A percentile compares a stretch with the other conserved stretches of the same genome.
Evolutionary conservation across 2,888 invertebrate species (phyloP).

Genomic region (Gandaritis pyraliata): DNA sequence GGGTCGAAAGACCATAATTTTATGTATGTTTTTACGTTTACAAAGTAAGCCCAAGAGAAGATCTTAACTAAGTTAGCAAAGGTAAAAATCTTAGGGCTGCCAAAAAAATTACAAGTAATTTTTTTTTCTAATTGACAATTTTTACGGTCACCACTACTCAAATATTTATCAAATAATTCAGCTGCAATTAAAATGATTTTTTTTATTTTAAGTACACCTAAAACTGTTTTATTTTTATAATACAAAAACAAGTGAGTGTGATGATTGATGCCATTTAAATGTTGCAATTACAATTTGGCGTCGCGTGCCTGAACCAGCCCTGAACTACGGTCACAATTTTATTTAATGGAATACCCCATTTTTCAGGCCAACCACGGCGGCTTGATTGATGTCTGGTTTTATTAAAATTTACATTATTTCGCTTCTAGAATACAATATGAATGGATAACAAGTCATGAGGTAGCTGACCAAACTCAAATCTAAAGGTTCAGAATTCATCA

Average conservation of each 20-base stretch:
- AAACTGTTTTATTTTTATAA: slow-evolving; percentile 1
- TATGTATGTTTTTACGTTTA: neutral
- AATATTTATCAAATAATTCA: too few relatives aligned
- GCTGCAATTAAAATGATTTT: too few relatives aligned
- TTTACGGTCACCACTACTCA: too few relatives aligned
- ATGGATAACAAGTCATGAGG: neutral
- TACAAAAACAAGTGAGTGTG: slow-evolving; percentile 33
- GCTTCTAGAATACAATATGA: neutral
- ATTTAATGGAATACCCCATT: slow-evolving; percentile 66
- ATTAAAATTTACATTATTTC: slow-evolving; percentile 57
- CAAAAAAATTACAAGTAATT: too few relatives aligned
- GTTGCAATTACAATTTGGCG: slow-evolving; percentile 65
- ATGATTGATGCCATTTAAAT: slow-evolving; percentile 73
- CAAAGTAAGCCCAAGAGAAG: too few relatives aligned
- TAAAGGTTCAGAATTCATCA: too few relatives aligned
- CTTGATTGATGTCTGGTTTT: slow-evolving; percentile 74
- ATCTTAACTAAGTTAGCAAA: too few relatives aligned
- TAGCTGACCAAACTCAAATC: too few relatives aligned
- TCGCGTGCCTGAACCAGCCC: slow-evolving; percentile 51
- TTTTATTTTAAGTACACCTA: too few relatives aligned
- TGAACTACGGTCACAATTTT: slow-evolving; percentile 53
- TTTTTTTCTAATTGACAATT: too few relatives aligned
- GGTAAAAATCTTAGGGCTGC: too few relatives aligned
- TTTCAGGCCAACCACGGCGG: slow-evolving; percentile 59
- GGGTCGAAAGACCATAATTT: neutral